Percentiles rank a stretch among this genome's conserved stretches.
Evolutionary conservation across 2,888 invertebrate species (phyloP).

Genomic region (Zhuqinia jingwanae): DNA sequence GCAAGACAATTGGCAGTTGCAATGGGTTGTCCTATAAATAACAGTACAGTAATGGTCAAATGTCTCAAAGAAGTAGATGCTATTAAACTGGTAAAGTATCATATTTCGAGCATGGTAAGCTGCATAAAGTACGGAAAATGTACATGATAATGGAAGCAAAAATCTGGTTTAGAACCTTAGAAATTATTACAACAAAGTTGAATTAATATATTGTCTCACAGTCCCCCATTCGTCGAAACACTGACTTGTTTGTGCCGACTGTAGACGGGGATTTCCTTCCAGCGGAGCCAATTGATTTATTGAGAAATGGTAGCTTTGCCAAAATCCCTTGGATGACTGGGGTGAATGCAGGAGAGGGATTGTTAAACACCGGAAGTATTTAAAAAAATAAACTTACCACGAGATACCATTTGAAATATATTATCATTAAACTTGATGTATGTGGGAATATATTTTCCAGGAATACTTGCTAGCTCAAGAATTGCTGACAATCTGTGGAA

Average conservation of each 20-base stretch:
- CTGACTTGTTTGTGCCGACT: slow-evolving; percentile 65
- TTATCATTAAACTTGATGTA: not conserved
- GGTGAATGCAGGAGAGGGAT: slow-evolving; percentile 72
- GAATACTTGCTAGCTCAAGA: slow-evolving; percentile 54
- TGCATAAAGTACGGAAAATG: not conserved
- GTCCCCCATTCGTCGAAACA: slow-evolving; percentile 57
- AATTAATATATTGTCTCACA: not conserved
- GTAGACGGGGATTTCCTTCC: slow-evolving; percentile 70
- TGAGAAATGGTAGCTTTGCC: slow-evolving; percentile 67
- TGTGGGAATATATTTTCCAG: not conserved
- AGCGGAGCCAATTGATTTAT: slow-evolving; percentile 59
- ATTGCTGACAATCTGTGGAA: slow-evolving; percentile 53
- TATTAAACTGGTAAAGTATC: slow-evolving; percentile 64
- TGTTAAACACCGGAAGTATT: slow-evolving; percentile 58
- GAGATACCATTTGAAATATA: not conserved
- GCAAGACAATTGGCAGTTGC: slow-evolving; percentile 61
- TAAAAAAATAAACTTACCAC: not conserved
- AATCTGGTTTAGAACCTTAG: too few relatives aligned
- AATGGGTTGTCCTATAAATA: slow-evolving; percentile 68
- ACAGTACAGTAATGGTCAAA: slow-evolving; percentile 46
- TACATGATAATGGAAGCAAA: not conserved
- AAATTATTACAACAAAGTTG: too few relatives aligned
- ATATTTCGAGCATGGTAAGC: slow-evolving; percentile 73
- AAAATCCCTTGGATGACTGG: slow-evolving; percentile 72
- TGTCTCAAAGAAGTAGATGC: slow-evolving; percentile 70